phyloP scores from a whole-genome alignment of 1,140 invertebrate genomes.

The Pissodes strobi region DNA sequence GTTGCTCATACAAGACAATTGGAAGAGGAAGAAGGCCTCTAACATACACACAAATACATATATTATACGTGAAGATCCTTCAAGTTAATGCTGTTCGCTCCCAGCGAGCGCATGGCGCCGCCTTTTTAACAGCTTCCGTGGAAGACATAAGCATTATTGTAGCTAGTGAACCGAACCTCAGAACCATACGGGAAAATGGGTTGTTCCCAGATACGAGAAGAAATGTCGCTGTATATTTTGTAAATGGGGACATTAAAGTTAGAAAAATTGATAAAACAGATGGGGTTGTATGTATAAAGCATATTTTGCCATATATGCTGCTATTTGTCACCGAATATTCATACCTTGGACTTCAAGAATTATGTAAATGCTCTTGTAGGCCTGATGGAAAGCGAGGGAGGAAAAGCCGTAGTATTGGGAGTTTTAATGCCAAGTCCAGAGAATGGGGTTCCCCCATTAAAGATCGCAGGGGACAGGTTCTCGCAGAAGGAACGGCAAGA shows the following conservation, averaged over 20 bases:
- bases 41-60: no score
- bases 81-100: background rate
- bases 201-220: background rate
- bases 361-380: no score
- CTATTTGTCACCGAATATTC: conserved; percentile 17
- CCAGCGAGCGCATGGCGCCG: background rate
- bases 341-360: background rate
- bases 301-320: conserved; percentile 9
- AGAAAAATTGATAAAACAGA: background rate
- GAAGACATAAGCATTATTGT: background rate
- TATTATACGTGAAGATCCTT: background rate
- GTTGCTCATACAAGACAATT: no score
- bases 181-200: background rate
- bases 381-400: no score
- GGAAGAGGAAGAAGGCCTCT: no score
- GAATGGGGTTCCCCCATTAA: conserved; percentile 3
- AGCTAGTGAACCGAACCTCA: background rate
- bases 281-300: conserved; percentile 7
- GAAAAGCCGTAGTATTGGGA: conserved; percentile 9
- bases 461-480: conserved; percentile 3
- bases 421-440: conserved; percentile 17
- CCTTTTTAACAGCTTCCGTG: background rate
- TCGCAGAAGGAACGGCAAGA: conserved; percentile 4
- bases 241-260: background rate
- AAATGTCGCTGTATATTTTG: background rate